phyloP scores from a whole-genome alignment of 2,797 vertebrate genomes.

The Macroramphosus scolopax region DNA sequence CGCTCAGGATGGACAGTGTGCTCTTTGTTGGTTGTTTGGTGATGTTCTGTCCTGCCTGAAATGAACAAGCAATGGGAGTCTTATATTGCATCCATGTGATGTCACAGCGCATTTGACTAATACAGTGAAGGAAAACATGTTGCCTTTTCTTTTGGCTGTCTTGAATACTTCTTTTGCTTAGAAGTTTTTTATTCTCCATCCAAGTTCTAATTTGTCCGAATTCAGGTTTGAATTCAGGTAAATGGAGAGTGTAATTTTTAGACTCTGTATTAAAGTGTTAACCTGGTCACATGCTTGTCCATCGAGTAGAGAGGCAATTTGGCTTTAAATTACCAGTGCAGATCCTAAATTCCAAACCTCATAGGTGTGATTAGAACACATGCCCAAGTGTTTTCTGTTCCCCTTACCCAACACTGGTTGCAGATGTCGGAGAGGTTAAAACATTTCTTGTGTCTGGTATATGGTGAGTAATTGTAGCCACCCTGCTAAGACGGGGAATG shows the following conservation, averaged over 20 bases:
- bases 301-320: neutral
- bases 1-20: conserved; percentile 61
- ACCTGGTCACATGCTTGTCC: neutral
- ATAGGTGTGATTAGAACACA: conserved; percentile 11
- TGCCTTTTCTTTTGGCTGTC: conserved; percentile 16
- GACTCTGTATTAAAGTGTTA: neutral
- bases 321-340: too few species aligned
- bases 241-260: too few species aligned
- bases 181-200: conserved; percentile 2
- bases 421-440: too few species aligned
- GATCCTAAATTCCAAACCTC: neutral
- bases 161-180: conserved; percentile 9
- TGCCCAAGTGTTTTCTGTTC: neutral
- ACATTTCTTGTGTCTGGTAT: conserved; percentile 18
- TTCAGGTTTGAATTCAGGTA: conserved; percentile 1
- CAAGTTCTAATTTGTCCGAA: neutral
- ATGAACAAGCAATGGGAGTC: conserved; percentile 66
- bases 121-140: conserved; percentile 59
- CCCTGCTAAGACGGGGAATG: conserved; percentile 25
- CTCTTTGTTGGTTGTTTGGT: conserved; percentile 73
- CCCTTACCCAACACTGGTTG: conserved; percentile 11
- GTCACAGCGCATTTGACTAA: conserved; percentile 81
- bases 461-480: conserved; percentile 28
- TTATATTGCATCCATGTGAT: conserved; percentile 79
- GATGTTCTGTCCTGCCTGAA: conserved; percentile 71